Base-by-base conservation (phyloP, 2,888 invertebrate species). In the Tenthredo distinguenda region DNA sequence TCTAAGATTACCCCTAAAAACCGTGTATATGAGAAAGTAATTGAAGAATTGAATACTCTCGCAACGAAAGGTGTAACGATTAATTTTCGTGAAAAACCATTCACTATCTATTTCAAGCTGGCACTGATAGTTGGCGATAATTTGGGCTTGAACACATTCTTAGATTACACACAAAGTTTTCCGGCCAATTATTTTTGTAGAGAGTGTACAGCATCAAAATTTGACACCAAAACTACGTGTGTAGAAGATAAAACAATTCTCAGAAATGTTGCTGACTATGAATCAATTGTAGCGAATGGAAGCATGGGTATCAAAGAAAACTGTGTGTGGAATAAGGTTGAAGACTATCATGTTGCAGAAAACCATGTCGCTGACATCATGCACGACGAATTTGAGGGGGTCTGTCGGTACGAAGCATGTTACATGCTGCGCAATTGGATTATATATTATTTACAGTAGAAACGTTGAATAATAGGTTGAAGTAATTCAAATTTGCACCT, bases 321-420 rank as follows among this genome's bases (percentile, higher is more conserved):
- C 21, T 76, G 86, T 37, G 43, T 84, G 77, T 87, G 79, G 55
- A 62, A 86, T 43, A n/a, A 40, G 12, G 18, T 85, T 26, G 21
- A 34, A 21, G 31, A 62, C 77, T 87, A 85, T 47, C 84, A 86
- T 71, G 86, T 86, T 0, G 84, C 81, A 37, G 84, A 84, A 47
- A 86, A 87, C 18, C 71, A 68, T 34, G 47, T 76, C 5, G 85
- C 82, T 7, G 86, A 87, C 68, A 68, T 86, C 7, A 87, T 87
- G 86, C 86, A 87, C n/a, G 86, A 87, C 79, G n/a, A 86, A 10
- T 31, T 87, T 2, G 85, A 86, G 85, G 87, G 87, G 15, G 85
- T 86, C 37, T 86, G 84, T 43, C 47, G 7, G 7, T 86, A 87
- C 10, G 87, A 86, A 85, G 84, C 68, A 2, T 74, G 37, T 43